Evolutionary conservation across 2,797 vertebrate species (phyloP).

Genomic region (Gorsachius magnificus): DNA sequence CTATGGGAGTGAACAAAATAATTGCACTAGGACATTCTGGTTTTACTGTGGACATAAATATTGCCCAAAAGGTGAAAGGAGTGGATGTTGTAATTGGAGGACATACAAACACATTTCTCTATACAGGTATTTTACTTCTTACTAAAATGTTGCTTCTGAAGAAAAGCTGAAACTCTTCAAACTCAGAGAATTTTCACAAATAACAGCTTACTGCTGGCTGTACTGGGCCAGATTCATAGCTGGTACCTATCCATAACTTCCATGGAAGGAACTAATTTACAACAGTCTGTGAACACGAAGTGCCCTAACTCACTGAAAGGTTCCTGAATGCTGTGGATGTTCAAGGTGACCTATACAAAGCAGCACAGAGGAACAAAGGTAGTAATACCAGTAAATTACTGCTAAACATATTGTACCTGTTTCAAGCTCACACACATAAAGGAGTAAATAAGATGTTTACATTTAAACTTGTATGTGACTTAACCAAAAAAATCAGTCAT

Average conservation of each 20-base stretch:
- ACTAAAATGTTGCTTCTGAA: neutral
- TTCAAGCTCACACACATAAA: neutral
- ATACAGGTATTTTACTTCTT: slow-evolving; percentile 80
- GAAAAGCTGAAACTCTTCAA: neutral
- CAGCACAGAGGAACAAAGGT: neutral
- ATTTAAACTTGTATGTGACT: neutral
- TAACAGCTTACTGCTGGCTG: neutral
- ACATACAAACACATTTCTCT: slow-evolving; percentile 94
- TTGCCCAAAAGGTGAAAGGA: slow-evolving; percentile 86
- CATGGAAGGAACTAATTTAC: neutral
- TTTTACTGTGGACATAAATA: slow-evolving; percentile 82
- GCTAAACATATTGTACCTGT: neutral
- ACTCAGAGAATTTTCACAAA: neutral
- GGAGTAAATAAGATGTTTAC: neutral
- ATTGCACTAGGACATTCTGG: slow-evolving; percentile 96
- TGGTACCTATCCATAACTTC: neutral
- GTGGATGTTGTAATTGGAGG: slow-evolving; percentile 93
- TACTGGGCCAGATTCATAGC: neutral
- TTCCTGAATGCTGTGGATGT: neutral
- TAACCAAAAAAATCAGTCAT: neutral
- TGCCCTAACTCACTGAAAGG: neutral
- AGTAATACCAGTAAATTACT: neutral
- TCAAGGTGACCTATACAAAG: neutral
- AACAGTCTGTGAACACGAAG: neutral
- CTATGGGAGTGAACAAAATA: slow-evolving; percentile 87